Percentiles rank a stretch among this genome's conserved stretches.
Evolutionary conservation across 2,888 invertebrate genomes (phyloP).

Genomic region (Tenodera sinensis): DNA sequence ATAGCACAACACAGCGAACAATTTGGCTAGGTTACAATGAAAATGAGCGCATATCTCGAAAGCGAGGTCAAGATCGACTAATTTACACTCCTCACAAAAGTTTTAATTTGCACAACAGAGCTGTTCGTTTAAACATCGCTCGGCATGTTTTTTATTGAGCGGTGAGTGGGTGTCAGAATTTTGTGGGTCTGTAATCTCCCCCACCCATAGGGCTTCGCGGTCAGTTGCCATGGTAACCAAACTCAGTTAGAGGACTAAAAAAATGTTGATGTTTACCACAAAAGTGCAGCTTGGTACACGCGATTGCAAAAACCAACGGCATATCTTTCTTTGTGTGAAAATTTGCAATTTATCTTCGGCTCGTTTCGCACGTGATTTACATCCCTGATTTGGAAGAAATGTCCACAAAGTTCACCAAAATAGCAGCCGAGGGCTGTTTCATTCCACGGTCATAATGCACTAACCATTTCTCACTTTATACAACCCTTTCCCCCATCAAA

Average conservation of each 20-base stretch:
- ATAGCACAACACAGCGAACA: not conserved
- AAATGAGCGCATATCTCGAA: not conserved
- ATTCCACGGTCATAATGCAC: not conserved
- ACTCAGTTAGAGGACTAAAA: not conserved
- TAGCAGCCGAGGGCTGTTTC: not conserved
- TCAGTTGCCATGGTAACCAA: not conserved
- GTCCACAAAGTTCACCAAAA: not conserved
- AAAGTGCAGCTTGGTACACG: not conserved
- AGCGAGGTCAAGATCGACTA: not conserved
- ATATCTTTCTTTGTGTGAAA: not conserved
- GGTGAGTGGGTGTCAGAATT: not conserved
- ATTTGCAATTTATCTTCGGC: not conserved
- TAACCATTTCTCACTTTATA: too few relatives aligned
- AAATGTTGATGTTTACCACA: not conserved
- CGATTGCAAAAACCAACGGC: not conserved
- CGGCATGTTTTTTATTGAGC: not conserved
- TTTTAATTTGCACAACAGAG: not conserved
- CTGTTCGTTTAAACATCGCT: not conserved
- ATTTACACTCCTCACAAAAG: not conserved
- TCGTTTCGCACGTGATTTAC: not conserved
- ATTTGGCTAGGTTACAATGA: not conserved
- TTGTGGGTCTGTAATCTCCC: not conserved
- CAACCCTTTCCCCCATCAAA: too few relatives aligned
- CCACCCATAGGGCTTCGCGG: not conserved
- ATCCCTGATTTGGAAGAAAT: not conserved